phyloP scores from a whole-genome alignment of 2,797 vertebrate species.

The Lutjanus argentimaculatus region DNA sequence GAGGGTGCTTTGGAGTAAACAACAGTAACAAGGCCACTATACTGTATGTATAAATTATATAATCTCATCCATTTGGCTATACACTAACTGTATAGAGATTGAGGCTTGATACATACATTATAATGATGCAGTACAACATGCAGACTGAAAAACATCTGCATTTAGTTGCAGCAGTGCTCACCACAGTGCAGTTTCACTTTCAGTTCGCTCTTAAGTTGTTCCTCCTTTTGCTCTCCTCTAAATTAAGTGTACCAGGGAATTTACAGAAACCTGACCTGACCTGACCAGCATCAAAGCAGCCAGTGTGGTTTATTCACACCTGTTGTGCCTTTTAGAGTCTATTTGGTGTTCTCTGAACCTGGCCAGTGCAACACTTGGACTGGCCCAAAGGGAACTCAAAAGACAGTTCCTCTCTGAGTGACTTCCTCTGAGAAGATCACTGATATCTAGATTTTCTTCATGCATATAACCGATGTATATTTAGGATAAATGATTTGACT shows the following conservation, averaged over 20 bases:
- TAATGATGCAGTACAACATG: background rate
- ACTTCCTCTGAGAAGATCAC: background rate
- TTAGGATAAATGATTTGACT: background rate
- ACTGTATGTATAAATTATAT: slow-evolving; percentile 11
- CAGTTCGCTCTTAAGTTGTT: slow-evolving; percentile 21
- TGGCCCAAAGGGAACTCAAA: background rate
- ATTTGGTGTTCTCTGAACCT: background rate
- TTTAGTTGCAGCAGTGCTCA: slow-evolving; percentile 37
- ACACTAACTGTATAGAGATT: slow-evolving; percentile 23
- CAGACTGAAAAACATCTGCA: slow-evolving; percentile 19
- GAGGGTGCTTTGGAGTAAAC: background rate
- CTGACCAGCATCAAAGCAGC: background rate
- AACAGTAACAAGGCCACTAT: slow-evolving; percentile 19
- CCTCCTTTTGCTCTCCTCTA: slow-evolving; percentile 14
- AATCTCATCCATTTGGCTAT: slow-evolving; percentile 33
- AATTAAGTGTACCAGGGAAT: too few species aligned
- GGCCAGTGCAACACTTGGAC: background rate
- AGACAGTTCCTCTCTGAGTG: background rate
- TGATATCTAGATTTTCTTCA: background rate
- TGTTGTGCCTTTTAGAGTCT: background rate
- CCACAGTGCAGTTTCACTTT: slow-evolving; percentile 52
- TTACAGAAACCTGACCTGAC: background rate
- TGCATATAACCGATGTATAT: background rate
- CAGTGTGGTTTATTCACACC: background rate
- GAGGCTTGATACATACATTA: slow-evolving; percentile 21